Evolutionary conservation across 1,140 invertebrate genomes (phyloP).

Genomic region (Drosophila aff.): DNA sequence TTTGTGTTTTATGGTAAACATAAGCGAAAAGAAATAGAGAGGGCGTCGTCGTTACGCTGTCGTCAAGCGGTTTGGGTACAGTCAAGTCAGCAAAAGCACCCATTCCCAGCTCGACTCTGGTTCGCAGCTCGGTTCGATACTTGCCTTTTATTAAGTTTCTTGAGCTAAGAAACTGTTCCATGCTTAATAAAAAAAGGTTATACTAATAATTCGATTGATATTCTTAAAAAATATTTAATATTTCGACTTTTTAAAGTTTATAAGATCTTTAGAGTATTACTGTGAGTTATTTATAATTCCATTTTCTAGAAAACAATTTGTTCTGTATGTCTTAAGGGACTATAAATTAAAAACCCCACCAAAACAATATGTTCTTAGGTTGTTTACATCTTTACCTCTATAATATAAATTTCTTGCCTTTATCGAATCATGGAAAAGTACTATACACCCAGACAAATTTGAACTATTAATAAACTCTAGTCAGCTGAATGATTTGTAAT

Average conservation of each 20-base stretch:
- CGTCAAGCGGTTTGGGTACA: constrained; percentile 39
- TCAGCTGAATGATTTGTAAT: constrained; percentile 27
- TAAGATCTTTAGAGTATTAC: background rate
- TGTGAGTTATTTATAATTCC: too few relatives aligned
- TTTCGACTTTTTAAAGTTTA: background rate
- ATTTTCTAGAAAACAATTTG: background rate
- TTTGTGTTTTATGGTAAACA: constrained; percentile 39
- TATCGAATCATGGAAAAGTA: constrained; percentile 4
- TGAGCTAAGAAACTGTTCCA: too few relatives aligned
- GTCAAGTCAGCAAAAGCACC: constrained; percentile 29
- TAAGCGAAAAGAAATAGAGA: constrained; percentile 56
- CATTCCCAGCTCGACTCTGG: constrained; percentile 21
- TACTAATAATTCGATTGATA: too few relatives aligned
- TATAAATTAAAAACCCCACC: background rate
- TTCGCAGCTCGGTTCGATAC: constrained; percentile 3
- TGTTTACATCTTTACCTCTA: background rate
- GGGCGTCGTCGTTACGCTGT: constrained; percentile 39
- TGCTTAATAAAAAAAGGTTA: background rate
- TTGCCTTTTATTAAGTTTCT: too few relatives aligned
- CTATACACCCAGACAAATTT: background rate
- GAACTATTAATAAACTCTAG: background rate
- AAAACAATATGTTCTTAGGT: constrained; percentile 10
- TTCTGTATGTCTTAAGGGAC: background rate
- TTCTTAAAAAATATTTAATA: background rate
- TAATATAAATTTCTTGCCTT: background rate